Conservation (phyloP, 2,113 vertebrate genomes). For the Oophaga pumilio region DNA sequence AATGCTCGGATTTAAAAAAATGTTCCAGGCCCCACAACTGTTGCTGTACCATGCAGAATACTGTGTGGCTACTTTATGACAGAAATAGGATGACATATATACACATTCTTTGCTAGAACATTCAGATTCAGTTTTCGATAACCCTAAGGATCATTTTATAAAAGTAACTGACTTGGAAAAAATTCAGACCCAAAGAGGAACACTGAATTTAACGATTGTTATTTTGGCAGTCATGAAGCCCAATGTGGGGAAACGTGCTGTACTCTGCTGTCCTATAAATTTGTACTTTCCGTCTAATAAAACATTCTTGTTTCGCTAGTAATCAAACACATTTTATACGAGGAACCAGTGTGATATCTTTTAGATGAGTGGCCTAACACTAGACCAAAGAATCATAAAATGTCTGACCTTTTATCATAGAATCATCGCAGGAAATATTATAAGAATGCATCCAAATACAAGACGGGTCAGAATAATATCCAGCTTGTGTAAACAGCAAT, state of each 20-base stretch:
- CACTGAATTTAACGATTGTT: neutral
- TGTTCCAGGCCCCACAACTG: neutral
- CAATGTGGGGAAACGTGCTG: conserved; percentile 10
- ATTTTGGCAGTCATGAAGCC: neutral
- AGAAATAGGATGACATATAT: neutral
- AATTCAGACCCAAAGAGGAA: neutral
- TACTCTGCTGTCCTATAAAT: conserved; percentile 30
- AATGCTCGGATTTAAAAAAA: neutral
- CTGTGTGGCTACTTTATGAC: neutral
- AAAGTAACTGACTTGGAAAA: conserved; percentile 34
- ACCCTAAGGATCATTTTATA: neutral
- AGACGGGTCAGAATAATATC: neutral
- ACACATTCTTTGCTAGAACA: neutral
- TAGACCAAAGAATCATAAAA: conserved; percentile 30
- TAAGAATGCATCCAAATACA: neutral
- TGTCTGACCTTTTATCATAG: conserved; percentile 27
- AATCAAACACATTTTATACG: conserved; percentile 11
- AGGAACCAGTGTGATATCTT: neutral
- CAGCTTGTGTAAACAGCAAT: neutral
- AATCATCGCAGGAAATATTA: neutral
- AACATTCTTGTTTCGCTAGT: neutral
- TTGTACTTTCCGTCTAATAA: conserved; percentile 24
- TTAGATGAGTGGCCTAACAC: neutral
- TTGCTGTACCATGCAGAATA: neutral
- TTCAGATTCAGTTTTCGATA: neutral